Evolutionary conservation across 2,888 invertebrate species (phyloP), one percentile per base, ranked within the genome.

Genomic region (Tryphoninae sp.): DNA sequence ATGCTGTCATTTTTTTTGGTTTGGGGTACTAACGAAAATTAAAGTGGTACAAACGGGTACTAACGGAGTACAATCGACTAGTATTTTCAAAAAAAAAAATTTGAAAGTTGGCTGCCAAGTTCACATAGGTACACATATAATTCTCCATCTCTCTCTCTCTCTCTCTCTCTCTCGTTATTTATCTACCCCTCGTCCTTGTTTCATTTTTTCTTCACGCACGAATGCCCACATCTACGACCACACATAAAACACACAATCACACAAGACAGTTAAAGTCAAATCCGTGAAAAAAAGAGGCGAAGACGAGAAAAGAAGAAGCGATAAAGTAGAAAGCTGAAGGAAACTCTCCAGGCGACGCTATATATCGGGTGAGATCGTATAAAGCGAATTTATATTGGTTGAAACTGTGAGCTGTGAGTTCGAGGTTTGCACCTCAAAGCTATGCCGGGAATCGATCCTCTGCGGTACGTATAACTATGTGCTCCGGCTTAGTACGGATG

Each of bases 381-480:
- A 75, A 75, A 75, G 69, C 74, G 80, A 80, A 80, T 80, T 80
- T 75, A 75, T 80, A 69, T 64, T 40, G 49, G 69, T 71, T 68
- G 69, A 69, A 75, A 69, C 64, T 69, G 22, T 9, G 33, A 33
- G 33, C 33, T 33, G 61, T 58, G 67, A 74, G 69, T 69, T 69
- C 40, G 64, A 69, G 75, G 80, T 80, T 80, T 68, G 69, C 80
- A 75, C 75, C 80, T 75, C 80, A 75, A 80, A 80, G 74, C 75
- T 75, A 69, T 69, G 79, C 68, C 55, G 62, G 61, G 68, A 75
- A 80, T 80, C 80, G 80, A 80, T 80, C 61, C 58, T 33, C 23
- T 74, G 61, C 59, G 73, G 55, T 74, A 45, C n/a, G 45, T 74
- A 55, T 55, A 51, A 68, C 68, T 79, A 74, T 73, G 53, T 53